phyloP scores from a whole-genome alignment of 2,888 invertebrate genomes.

The Melinaea menophilus region DNA sequence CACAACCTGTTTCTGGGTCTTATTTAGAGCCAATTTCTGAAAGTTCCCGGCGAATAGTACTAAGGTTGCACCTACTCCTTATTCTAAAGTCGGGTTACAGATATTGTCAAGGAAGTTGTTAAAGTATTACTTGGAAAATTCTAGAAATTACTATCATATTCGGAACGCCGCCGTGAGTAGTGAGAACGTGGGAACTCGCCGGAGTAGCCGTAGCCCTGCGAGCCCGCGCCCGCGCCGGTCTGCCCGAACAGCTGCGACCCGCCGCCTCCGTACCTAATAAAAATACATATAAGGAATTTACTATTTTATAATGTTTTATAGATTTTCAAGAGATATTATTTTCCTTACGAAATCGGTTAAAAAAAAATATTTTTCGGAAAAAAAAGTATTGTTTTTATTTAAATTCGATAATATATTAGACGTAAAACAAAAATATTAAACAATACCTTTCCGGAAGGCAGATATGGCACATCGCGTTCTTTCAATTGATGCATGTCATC shows the following conservation, averaged over 20 bases:
- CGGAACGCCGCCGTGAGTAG: constrained; percentile 82
- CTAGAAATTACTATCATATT: constrained; percentile 89
- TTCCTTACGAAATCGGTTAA: no score
- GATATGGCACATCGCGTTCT: constrained; percentile 70
- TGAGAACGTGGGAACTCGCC: constrained; percentile 74
- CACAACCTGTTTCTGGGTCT: constrained; percentile 59
- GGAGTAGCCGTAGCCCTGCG: constrained; percentile 76
- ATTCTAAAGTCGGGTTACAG: constrained; percentile 53
- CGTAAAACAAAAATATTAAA: neutral
- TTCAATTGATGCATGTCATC: constrained; percentile 73
- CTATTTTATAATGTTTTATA: neutral
- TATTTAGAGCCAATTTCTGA: constrained; percentile 11
- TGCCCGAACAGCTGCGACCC: constrained; percentile 84
- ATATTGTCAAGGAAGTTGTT: constrained; percentile 63
- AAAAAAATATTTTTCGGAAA: no score
- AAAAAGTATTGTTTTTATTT: no score
- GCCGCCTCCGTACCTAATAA: constrained; percentile 66
- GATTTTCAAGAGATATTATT: no score
- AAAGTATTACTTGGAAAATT: constrained; percentile 40
- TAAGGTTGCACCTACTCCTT: constrained; percentile 24
- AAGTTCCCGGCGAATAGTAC: neutral
- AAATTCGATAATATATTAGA: no score
- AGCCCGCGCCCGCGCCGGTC: constrained; percentile 80
- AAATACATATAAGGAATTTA: neutral
- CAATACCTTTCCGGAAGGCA: constrained; percentile 71